Base-by-base conservation (phyloP, 2,797 vertebrate genomes). In the Chrosomus eos region DNA sequence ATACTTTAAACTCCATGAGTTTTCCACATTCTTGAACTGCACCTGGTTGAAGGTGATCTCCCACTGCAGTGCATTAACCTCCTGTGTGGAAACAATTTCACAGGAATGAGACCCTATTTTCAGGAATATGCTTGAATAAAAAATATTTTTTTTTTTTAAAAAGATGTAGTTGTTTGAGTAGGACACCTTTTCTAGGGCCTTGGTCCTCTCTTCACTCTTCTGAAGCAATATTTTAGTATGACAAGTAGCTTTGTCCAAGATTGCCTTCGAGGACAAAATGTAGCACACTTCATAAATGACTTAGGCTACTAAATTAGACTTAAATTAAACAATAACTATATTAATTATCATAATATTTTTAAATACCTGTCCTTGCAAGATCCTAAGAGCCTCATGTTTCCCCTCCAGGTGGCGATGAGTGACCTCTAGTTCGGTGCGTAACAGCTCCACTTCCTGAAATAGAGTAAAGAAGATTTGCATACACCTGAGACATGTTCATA, bases 331-430 rank as follows among this genome's bases (percentile, higher is more conserved):
- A 58, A n/a, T 26, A 33, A 38, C 28, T 48, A 66, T 6, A 36
- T 51, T 13, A 66, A 53, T 48, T 5, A 71, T 33, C 11, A 19
- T 31, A 31, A 66, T 23, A 80, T 10, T 38, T 60, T 58, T 13
- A 26, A 51, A 62, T 94, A 98, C 97, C 95, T 97, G 96, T 88
- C 95, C 96, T 87, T 99, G 97, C 66, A 99, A 89, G 90, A 98
- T 97, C 94, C 96, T 97, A 81, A 99, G 83, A 84, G 98, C 97
- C 94, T 97, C 96, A 40, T 97, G 96, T 93, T 99, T 99, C 48
- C 97, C 97, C 92, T 97, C 95, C 45, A 98, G 94, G 89, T 96
- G 97, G 74, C 96, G 96, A 84, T 94, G 97, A 36, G 95, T 94
- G 4, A 95, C 97, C 81, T 99, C 97, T 82, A 99, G 93, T 85